phyloP scores from a whole-genome alignment of 2,888 invertebrate species.

The Catonia carolina region DNA sequence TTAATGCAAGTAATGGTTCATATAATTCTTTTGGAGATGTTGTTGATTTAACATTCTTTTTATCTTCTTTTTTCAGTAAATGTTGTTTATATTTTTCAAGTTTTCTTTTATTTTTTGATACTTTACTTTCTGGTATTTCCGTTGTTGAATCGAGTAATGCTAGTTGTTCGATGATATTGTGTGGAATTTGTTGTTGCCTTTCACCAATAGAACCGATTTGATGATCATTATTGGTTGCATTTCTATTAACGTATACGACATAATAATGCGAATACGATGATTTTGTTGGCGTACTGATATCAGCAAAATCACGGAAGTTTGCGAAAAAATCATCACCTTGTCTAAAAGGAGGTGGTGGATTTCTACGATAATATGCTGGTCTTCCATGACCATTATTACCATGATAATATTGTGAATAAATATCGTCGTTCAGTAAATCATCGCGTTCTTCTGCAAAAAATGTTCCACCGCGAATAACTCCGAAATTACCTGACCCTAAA shows the following conservation, averaged over 20 bases:
- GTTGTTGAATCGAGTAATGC: slow-evolving; percentile 58
- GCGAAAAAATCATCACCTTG: slow-evolving; percentile 65
- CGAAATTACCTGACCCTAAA: slow-evolving; percentile 78
- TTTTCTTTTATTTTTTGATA: slow-evolving; percentile 35
- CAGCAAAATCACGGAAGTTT: slow-evolving; percentile 84
- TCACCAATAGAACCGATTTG: slow-evolving; percentile 13
- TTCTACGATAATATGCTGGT: slow-evolving; percentile 56
- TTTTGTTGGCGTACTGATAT: slow-evolving; percentile 77
- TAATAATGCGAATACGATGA: slow-evolving; percentile 76
- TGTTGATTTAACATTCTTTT: slow-evolving; percentile 31
- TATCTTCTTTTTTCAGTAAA: slow-evolving; percentile 30
- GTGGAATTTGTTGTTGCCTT: slow-evolving; percentile 47
- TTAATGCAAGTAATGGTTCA: slow-evolving; percentile 60
- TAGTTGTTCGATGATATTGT: slow-evolving; percentile 76
- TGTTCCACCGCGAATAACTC: slow-evolving; percentile 78
- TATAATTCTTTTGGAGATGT: slow-evolving; percentile 49
- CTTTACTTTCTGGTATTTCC: slow-evolving; percentile 35
- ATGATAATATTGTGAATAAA: slow-evolving; percentile 48
- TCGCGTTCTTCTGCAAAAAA: slow-evolving; percentile 62
- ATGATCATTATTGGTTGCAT: slow-evolving; percentile 47
- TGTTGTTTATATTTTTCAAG: slow-evolving; percentile 32
- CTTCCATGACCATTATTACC: slow-evolving; percentile 67
- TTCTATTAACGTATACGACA: slow-evolving; percentile 77
- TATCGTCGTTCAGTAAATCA: slow-evolving; percentile 19
- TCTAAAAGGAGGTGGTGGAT: slow-evolving; percentile 45